Conservation (phyloP, 2,888 invertebrate genomes). For the Pachycephus smyrnensis region DNA sequence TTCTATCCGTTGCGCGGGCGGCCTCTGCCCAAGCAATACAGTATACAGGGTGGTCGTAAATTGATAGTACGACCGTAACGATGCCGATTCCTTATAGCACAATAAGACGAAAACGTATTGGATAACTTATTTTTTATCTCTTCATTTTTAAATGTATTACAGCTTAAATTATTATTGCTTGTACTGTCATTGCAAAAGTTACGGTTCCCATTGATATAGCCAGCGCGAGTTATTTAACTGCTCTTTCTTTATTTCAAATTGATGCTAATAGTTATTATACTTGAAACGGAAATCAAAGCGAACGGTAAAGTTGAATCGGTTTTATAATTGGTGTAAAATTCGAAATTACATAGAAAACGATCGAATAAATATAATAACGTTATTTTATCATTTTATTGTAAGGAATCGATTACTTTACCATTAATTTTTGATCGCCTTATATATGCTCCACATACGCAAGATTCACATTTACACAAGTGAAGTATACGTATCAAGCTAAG, state of each 20-base stretch:
- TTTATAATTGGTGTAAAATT: background rate
- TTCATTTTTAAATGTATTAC: background rate
- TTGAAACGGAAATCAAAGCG: background rate
- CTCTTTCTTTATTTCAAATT: background rate
- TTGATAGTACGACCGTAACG: background rate
- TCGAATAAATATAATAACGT: background rate
- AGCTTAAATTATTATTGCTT: background rate
- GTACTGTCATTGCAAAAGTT: background rate
- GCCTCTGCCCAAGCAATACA: background rate
- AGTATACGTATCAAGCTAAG: background rate
- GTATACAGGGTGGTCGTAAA: background rate
- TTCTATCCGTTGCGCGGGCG: slow-evolving; percentile 10
- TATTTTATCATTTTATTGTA: background rate
- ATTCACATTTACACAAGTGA: background rate
- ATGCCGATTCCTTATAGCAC: background rate
- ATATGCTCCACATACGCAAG: background rate
- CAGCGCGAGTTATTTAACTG: background rate
- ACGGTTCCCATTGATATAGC: background rate
- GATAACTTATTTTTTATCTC: background rate
- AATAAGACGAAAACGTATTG: background rate
- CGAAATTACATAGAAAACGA: background rate
- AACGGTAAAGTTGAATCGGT: background rate
- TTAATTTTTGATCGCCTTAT: background rate
- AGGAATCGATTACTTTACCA: background rate
- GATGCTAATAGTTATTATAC: background rate